Evolutionary conservation across 2,797 vertebrate species (phyloP).

Genomic region (Synaphobranchus kaupii): DNA sequence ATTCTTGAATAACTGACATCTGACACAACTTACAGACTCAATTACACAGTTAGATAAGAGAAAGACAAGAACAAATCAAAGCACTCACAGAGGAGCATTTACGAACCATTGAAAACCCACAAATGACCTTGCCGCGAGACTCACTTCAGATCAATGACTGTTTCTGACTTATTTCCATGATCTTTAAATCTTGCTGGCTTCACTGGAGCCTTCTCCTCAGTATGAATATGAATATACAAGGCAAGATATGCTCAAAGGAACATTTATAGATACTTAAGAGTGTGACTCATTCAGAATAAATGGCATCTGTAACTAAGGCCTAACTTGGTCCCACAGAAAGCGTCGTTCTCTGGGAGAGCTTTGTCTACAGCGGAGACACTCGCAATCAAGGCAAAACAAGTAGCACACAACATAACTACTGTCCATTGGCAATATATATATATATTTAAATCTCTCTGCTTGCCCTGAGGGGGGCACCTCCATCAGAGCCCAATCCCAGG

Average conservation of each 20-base stretch:
- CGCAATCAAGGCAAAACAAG: background rate
- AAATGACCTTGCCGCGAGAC: background rate
- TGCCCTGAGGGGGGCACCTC: background rate
- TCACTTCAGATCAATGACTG: background rate
- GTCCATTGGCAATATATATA: background rate
- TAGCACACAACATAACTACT: background rate
- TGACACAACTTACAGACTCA: background rate
- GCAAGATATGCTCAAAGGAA: background rate
- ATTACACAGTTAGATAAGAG: background rate
- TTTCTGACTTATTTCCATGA: background rate
- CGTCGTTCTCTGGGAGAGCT: too few relatives aligned
- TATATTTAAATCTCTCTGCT: background rate
- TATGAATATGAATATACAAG: background rate
- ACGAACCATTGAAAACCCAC: background rate
- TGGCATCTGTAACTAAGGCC: background rate
- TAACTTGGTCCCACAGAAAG: background rate
- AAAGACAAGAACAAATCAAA: background rate
- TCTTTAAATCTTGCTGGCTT: background rate
- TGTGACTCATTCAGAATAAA: slow-evolving; percentile 1
- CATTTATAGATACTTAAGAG: background rate
- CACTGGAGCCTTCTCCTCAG: background rate
- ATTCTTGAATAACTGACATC: background rate
- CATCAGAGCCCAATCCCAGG: too few relatives aligned
- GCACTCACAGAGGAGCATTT: background rate
- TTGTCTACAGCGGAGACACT: background rate